Evolutionary conservation across 2,888 invertebrate species (phyloP).

Genomic region (Prosapia bicincta): DNA sequence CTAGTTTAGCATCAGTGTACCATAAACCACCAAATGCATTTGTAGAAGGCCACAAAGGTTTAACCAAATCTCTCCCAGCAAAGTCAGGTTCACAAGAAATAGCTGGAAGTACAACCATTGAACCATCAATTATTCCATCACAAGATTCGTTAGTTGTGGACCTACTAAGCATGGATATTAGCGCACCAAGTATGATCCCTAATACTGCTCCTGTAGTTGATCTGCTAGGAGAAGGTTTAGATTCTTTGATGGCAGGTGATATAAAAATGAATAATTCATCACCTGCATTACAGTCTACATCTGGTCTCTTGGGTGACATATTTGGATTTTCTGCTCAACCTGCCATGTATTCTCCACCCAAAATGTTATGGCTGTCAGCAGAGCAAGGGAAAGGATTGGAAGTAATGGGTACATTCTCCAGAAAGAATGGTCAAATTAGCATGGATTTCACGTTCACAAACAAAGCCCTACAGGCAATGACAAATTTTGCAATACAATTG

Average conservation of each 20-base stretch:
- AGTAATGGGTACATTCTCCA: constrained; percentile 89
- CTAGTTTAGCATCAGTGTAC: constrained; percentile 96
- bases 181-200: constrained; percentile 48
- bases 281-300: constrained; percentile 47
- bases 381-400: constrained; percentile 93
- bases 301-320: constrained; percentile 87
- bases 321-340: constrained; percentile 71
- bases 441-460: constrained; percentile 98
- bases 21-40: constrained; percentile 99
- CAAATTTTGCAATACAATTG: constrained; percentile 93
- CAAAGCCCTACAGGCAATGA: constrained; percentile 98
- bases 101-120: constrained; percentile 34
- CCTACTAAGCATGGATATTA: constrained; percentile 93
- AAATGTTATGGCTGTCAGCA: constrained; percentile 93
- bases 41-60: constrained; percentile 78
- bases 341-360: constrained; percentile 72
- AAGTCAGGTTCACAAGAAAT: constrained; percentile 36
- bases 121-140: constrained; percentile 59
- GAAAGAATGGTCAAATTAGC: constrained; percentile 71
- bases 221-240: constrained; percentile 84
- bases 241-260: constrained; percentile 57
- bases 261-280: constrained; percentile 42
- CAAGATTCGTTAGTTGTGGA: constrained; percentile 97
- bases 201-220: constrained; percentile 68
- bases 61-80: constrained; percentile 76